Evolutionary conservation across 1,140 invertebrate genomes (phyloP).

Genomic region (Trichoplusia ni): DNA sequence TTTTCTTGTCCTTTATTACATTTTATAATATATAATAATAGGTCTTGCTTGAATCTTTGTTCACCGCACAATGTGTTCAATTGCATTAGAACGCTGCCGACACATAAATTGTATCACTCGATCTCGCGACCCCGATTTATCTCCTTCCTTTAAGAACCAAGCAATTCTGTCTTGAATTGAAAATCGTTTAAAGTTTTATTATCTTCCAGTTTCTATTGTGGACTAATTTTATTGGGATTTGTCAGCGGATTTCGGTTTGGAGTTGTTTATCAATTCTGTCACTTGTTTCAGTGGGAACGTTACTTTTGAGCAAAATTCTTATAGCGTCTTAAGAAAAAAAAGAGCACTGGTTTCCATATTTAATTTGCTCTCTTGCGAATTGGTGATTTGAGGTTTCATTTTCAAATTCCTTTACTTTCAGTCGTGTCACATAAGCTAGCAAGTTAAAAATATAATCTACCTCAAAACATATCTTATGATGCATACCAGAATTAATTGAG

Average conservation of each 20-base stretch:
- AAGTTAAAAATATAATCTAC: too few relatives aligned
- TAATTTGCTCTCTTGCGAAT: too few relatives aligned
- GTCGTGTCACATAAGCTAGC: too few relatives aligned
- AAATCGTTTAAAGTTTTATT: conserved; percentile 29
- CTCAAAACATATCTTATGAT: too few relatives aligned
- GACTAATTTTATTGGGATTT: conserved; percentile 7
- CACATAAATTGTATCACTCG: conserved; percentile 38
- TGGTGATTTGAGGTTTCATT: too few relatives aligned
- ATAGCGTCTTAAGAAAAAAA: too few relatives aligned
- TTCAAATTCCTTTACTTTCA: too few relatives aligned
- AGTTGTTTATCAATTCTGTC: too few relatives aligned
- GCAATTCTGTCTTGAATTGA: conserved; percentile 30
- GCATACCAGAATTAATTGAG: too few relatives aligned
- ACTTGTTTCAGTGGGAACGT: too few relatives aligned
- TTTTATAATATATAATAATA: conserved; percentile 17
- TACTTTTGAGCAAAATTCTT: too few relatives aligned
- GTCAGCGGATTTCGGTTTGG: neutral
- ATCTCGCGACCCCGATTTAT: conserved; percentile 32
- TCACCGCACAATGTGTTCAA: conserved; percentile 29
- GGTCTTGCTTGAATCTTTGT: neutral
- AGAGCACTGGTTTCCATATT: too few relatives aligned
- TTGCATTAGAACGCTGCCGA: conserved; percentile 25
- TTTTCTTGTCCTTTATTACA: neutral
- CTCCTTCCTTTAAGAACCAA: conserved; percentile 23
- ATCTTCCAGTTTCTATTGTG: conserved; percentile 12